Conservation (phyloP, 2,113 vertebrate species). For the Abramis brama region DNA sequence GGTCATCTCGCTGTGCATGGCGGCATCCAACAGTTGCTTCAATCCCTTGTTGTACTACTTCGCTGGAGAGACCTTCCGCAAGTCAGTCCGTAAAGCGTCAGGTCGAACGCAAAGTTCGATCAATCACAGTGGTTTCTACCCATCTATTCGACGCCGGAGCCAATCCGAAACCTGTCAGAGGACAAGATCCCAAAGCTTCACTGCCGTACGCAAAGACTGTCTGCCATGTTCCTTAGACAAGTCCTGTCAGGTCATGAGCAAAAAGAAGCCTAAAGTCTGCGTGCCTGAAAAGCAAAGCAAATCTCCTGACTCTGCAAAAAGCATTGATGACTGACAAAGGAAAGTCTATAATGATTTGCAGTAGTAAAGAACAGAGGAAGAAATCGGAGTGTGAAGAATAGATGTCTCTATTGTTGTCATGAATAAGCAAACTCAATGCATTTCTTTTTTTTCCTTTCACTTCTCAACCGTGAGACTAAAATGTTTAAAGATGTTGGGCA, state of each 20-base stretch:
- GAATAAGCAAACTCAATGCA: neutral
- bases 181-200: neutral
- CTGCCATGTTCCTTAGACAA: neutral
- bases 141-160: conserved; percentile 7
- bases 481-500: neutral
- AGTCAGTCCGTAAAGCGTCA: conserved; percentile 8
- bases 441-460: too few species aligned
- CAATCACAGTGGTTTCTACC: neutral
- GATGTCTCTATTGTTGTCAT: neutral
- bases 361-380: neutral
- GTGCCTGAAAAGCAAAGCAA: neutral
- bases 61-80: conserved; percentile 66
- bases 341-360: neutral
- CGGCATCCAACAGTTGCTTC: conserved; percentile 71
- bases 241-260: too few species aligned
- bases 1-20: conserved; percentile 71
- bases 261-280: neutral
- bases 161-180: conserved; percentile 5
- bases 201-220: neutral
- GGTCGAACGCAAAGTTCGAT: neutral
- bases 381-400: neutral
- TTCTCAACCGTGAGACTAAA: neutral
- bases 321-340: neutral
- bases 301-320: neutral
- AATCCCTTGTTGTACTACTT: conserved; percentile 79